Percentiles rank a stretch among this genome's conserved stretches.
Evolutionary conservation across 2,113 vertebrate species (phyloP).

Genomic region (Toxotes chatareus): DNA sequence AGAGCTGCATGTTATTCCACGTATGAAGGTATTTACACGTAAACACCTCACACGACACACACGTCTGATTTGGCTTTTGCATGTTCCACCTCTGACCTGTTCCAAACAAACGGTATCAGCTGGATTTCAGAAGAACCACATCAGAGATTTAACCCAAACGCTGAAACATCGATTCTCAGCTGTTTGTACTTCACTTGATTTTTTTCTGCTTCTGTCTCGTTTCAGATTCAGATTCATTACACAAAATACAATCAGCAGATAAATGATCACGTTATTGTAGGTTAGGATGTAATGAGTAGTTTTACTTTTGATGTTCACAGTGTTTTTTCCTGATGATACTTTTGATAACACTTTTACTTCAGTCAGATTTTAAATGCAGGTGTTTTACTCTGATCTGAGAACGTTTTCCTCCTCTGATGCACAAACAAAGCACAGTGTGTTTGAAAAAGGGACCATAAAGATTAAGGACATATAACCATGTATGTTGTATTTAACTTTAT

Average conservation of each 20-base stretch:
- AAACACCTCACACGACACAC: background rate
- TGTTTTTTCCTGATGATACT: background rate
- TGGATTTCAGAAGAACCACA: background rate
- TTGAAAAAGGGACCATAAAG: background rate
- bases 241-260: background rate
- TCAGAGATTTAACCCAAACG: background rate
- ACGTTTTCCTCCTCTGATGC: background rate
- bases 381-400: background rate
- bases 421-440: background rate
- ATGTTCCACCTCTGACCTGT: background rate
- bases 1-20: slow-evolving; percentile 36
- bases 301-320: background rate
- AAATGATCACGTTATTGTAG: background rate
- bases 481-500: too few species aligned
- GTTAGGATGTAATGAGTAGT: background rate
- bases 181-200: too few species aligned
- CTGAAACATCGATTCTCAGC: background rate
- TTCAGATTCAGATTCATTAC: background rate
- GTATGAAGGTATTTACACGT: background rate
- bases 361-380: too few species aligned
- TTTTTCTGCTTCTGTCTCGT: background rate
- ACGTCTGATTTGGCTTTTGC: background rate
- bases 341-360: too few species aligned
- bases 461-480: too few species aligned
- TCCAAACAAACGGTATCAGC: background rate